These are phyloP conservation scores for Limnephilus rhombicus DNA, from an alignment of 2,888 invertebrate species.

Conservation along the genomic window DNA sequence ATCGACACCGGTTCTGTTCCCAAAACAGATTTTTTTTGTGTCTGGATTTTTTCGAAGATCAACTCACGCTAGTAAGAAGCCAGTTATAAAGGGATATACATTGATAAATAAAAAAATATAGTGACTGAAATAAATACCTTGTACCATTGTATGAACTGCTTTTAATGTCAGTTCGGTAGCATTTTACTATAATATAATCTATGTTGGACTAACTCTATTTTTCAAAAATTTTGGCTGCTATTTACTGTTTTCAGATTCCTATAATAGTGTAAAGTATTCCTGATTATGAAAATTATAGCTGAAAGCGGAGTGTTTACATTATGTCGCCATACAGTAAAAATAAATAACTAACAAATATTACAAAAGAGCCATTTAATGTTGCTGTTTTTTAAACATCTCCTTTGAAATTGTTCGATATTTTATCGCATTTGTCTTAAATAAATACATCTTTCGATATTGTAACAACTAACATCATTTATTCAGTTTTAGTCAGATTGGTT, in stretches of 20 bases:
- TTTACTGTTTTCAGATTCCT: no score
- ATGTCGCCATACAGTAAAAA: background rate
- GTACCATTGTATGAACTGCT: background rate
- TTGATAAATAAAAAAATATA: no score
- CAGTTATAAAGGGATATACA: no score
- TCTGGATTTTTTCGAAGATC: no score
- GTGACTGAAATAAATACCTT: background rate
- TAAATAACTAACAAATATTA: background rate
- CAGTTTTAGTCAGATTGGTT: background rate
- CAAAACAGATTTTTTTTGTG: no score
- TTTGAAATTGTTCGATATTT: background rate
- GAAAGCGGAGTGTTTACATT: background rate
- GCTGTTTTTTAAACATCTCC: no score
- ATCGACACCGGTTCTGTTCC: no score
- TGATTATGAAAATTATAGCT: background rate
- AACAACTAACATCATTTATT: background rate
- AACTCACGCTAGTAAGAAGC: no score
- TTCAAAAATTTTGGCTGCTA: background rate
- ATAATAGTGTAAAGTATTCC: no score
- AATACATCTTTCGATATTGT: background rate
- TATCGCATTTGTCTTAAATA: background rate
- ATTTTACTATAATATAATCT: no score
- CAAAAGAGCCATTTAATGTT: no score
- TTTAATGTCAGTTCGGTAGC: no score
- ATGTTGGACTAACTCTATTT: background rate